Percentiles rank a stretch among this genome's conserved stretches.
phyloP scores from a whole-genome alignment of 2,797 vertebrate genomes.

The Anisognathus igniventris region DNA sequence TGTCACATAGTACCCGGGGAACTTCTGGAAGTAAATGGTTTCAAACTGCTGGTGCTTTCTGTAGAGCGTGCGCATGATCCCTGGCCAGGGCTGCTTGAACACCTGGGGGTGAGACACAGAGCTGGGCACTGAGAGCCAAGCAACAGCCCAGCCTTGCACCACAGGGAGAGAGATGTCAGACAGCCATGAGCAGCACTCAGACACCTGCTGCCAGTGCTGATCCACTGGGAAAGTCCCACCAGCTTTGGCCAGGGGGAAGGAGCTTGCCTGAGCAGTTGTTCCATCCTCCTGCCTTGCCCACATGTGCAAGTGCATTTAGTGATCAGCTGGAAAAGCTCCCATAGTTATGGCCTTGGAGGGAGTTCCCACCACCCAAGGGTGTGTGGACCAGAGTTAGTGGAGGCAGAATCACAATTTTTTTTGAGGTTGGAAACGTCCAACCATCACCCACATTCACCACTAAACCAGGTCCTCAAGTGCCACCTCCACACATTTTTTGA shows the following conservation, averaged over 20 bases:
- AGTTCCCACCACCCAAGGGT: neutral
- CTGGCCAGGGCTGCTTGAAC: slow-evolving; percentile 97
- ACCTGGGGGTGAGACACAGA: slow-evolving; percentile 74
- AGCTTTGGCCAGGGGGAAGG: neutral
- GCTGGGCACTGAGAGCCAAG: neutral
- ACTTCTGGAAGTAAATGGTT: slow-evolving; percentile 92
- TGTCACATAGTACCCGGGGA: slow-evolving; percentile 95
- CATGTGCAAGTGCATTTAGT: neutral
- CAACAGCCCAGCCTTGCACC: neutral
- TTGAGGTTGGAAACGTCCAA: neutral
- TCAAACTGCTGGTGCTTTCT: slow-evolving; percentile 90
- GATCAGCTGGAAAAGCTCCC: neutral
- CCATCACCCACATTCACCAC: neutral
- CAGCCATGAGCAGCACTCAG: neutral
- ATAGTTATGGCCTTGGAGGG: fast-evolving
- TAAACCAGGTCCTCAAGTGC: neutral
- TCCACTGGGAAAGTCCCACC: neutral
- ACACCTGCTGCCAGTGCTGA: neutral
- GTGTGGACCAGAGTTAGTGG: neutral
- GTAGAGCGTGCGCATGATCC: slow-evolving; percentile 91
- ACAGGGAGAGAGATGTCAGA: fast-evolving
- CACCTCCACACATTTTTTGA: neutral
- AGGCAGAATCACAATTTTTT: neutral
- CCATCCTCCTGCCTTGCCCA: neutral
- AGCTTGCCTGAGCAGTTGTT: neutral